Evolutionary conservation across 2,888 invertebrate genomes (phyloP).

Genomic region (Drosophila paramelanica): DNA sequence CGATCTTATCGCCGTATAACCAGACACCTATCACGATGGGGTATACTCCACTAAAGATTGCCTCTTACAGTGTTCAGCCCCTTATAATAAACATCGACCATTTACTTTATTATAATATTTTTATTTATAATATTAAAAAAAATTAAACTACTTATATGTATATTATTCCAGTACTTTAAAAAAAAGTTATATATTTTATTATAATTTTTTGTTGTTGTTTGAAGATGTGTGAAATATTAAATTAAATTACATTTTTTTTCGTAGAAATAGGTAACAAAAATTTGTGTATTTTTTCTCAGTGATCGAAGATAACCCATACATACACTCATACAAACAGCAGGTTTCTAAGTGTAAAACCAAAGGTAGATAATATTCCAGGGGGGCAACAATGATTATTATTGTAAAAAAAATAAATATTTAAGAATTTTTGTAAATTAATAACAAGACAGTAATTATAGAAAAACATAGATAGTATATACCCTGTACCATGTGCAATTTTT

Average conservation of each 20-base stretch:
- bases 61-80: neutral
- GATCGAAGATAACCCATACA: neutral
- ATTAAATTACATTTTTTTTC: no score
- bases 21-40: slow-evolving; percentile 1
- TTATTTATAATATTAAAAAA: no score
- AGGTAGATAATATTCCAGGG: neutral
- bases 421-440: neutral
- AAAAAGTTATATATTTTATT: no score
- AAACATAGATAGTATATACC: neutral
- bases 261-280: no score
- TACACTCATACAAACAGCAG: no score
- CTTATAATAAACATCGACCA: no score
- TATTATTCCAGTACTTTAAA: no score
- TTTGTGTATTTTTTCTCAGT: neutral
- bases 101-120: no score
- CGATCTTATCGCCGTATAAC: slow-evolving; percentile 39
- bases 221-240: no score
- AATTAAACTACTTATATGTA: no score
- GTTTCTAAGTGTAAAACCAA: neutral
- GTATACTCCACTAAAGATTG: slow-evolving; percentile 1
- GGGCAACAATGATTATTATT: slow-evolving; percentile 7
- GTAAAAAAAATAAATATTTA: neutral
- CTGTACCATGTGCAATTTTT: slow-evolving; percentile 9
- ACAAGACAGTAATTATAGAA: neutral
- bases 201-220: no score